A percentile compares a stretch with the other conserved stretches of the same genome.
Evolutionary conservation across 2,797 vertebrate genomes (phyloP).

Genomic region (Mormyrops attenuatus): DNA sequence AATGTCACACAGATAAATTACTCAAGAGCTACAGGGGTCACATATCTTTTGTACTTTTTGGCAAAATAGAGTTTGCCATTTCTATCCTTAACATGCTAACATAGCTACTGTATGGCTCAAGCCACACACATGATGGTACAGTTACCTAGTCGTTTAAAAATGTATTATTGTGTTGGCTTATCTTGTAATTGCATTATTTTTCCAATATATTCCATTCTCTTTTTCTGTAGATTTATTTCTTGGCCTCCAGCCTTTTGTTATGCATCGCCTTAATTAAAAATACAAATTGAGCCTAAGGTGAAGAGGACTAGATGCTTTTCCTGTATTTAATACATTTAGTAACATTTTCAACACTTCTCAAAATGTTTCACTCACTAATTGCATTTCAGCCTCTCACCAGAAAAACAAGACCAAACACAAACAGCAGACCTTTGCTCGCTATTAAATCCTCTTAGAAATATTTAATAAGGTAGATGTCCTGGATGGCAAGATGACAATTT

Average conservation of each 20-base stretch:
- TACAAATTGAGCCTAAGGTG: slow-evolving; percentile 18
- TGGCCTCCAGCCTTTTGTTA: slow-evolving; percentile 21
- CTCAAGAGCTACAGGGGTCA: background rate
- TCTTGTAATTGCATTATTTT: slow-evolving; percentile 15
- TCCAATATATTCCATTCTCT: slow-evolving; percentile 14
- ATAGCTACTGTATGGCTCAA: background rate
- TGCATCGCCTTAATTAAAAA: slow-evolving; percentile 23
- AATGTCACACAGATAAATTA: background rate
- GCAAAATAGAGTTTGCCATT: background rate
- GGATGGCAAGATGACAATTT: background rate
- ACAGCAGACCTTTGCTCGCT: background rate
- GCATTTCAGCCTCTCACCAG: background rate
- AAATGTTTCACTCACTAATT: background rate
- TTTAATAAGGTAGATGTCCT: background rate
- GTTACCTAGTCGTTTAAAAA: background rate
- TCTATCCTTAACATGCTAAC: background rate
- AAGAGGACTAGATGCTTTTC: background rate
- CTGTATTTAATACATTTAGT: background rate
- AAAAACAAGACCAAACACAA: background rate
- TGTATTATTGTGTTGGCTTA: background rate
- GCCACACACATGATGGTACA: background rate
- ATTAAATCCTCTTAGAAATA: background rate
- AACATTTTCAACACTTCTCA: background rate
- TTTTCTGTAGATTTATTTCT: slow-evolving; percentile 13
- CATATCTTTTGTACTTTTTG: background rate